phyloP scores from a whole-genome alignment of 1,140 invertebrate genomes.

The Cyclina sinensis region DNA sequence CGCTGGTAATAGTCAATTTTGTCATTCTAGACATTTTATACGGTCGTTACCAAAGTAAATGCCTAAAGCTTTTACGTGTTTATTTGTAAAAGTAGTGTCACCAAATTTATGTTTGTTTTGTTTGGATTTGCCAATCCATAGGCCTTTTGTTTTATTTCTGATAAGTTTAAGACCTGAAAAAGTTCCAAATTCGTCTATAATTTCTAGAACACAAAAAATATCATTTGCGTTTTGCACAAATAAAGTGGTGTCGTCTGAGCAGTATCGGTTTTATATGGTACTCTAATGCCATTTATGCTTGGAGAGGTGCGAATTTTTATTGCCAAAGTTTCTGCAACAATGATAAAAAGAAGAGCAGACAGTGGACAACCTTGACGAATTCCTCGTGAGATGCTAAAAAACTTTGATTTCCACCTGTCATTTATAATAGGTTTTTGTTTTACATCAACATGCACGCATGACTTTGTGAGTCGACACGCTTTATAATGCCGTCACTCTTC shows the following conservation, averaged over 20 bases:
- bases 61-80: slow-evolving; percentile 36
- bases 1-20: background rate
- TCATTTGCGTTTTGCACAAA: background rate
- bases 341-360: slow-evolving; percentile 34
- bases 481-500: too few relatives aligned
- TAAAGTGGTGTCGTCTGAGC: too few relatives aligned
- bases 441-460: too few relatives aligned
- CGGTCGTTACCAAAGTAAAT: slow-evolving; percentile 40
- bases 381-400: background rate
- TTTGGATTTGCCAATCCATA: background rate
- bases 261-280: too few relatives aligned
- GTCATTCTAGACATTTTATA: background rate
- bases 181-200: slow-evolving; percentile 3
- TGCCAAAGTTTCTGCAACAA: slow-evolving; percentile 7
- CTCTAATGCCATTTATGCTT: background rate
- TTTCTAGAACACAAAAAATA: background rate
- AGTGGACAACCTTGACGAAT: slow-evolving; percentile 44
- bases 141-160: background rate
- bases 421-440: too few relatives aligned
- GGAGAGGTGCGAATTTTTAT: background rate
- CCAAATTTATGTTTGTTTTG: background rate
- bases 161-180: slow-evolving; percentile 11
- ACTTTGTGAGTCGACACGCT: too few relatives aligned
- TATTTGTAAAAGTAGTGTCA: background rate
- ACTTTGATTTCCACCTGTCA: slow-evolving; percentile 9